These are phyloP conservation scores for Polydrusus tereticollis DNA, from an alignment of 2,888 invertebrate species.

Conservation along the genomic window DNA sequence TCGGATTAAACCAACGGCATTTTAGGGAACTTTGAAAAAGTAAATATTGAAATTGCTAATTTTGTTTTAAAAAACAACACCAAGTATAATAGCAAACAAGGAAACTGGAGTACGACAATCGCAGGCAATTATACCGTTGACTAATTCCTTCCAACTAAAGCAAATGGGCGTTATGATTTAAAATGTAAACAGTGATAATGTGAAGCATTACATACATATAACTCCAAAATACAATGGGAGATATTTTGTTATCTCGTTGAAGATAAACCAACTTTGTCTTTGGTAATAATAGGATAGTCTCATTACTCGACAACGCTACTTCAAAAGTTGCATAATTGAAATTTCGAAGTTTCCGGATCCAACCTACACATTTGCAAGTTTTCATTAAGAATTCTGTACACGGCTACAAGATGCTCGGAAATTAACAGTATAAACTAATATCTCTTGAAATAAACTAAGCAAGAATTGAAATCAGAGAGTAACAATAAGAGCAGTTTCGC, in stretches of 20 bases:
- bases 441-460: constrained; percentile 25
- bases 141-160: too few species aligned
- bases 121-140: too few species aligned
- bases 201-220: constrained; percentile 1
- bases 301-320: constrained; percentile 56
- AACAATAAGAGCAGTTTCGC: not conserved
- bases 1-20: too few species aligned
- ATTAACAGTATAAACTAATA: not conserved
- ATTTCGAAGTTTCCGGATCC: constrained; percentile 53
- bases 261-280: constrained; percentile 55
- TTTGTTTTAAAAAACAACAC: too few species aligned
- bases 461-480: constrained; percentile 6
- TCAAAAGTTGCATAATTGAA: constrained; percentile 58
- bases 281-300: constrained; percentile 52
- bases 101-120: too few species aligned
- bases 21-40: too few species aligned
- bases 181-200: not conserved
- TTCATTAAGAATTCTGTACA: not conserved
- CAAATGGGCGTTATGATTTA: too few species aligned
- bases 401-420: not conserved
- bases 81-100: too few species aligned
- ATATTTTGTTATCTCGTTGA: constrained; percentile 51
- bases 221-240: constrained; percentile 9
- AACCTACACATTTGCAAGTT: constrained; percentile 13
- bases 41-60: too few species aligned